phyloP scores from a whole-genome alignment of 2,113 vertebrate genomes.

The Ictalurus punctatus region DNA sequence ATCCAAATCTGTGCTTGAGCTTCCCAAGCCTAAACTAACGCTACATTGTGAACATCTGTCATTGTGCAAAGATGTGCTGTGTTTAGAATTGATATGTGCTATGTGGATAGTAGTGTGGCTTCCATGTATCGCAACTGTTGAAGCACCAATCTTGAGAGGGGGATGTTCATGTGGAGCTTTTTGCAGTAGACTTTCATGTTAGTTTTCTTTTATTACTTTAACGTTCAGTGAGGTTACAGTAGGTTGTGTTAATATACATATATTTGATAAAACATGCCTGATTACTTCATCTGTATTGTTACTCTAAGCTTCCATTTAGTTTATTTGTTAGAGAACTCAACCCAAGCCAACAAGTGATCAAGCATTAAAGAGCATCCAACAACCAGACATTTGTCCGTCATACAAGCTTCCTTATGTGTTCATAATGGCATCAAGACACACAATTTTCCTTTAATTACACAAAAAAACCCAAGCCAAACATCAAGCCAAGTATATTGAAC shows the following conservation, averaged over 20 bases:
- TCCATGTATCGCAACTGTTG: neutral
- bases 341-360: neutral
- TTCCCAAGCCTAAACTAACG: conserved; percentile 71
- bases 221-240: neutral
- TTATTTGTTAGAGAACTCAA: neutral
- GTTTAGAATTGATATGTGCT: neutral
- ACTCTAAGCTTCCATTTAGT: neutral
- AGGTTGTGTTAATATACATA: neutral
- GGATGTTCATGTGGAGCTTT: neutral
- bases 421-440: conserved; percentile 21
- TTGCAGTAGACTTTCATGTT: neutral
- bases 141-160: neutral
- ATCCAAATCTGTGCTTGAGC: conserved; percentile 38
- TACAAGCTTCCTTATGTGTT: neutral
- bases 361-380: neutral
- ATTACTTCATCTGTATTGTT: neutral
- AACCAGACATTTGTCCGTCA: conserved; percentile 13
- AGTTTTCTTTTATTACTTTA: neutral
- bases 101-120: neutral
- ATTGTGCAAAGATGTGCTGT: conserved; percentile 15
- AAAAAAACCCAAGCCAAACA: conserved; percentile 73
- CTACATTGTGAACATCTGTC: conserved; percentile 64
- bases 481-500: conserved; percentile 68
- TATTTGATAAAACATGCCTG: neutral
- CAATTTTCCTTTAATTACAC: conserved; percentile 59